These are phyloP conservation scores for Xenops minutus DNA, from an alignment of 2,797 vertebrate species.

Conservation along the genomic window DNA sequence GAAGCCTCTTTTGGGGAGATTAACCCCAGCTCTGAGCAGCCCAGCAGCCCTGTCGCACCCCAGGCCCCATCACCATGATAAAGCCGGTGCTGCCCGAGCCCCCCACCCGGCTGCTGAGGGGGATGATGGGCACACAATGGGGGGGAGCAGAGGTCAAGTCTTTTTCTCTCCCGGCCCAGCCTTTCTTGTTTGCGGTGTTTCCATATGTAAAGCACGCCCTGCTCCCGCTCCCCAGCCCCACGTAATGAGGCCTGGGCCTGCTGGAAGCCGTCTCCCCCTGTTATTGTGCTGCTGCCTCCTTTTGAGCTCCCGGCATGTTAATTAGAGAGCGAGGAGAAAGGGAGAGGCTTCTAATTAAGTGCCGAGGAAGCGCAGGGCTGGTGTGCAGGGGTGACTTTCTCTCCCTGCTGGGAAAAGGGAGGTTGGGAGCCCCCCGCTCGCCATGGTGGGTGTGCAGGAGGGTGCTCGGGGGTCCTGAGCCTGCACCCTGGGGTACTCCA, in stretches of 20 bases:
- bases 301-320: slow-evolving; percentile 79
- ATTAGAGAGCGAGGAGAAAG: slow-evolving; percentile 83
- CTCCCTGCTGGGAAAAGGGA: slow-evolving; percentile 72
- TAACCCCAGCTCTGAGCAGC: neutral
- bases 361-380: slow-evolving; percentile 80
- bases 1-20: neutral
- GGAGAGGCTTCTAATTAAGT: slow-evolving; percentile 86
- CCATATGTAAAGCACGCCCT: slow-evolving; percentile 70
- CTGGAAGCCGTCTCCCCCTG: slow-evolving; percentile 71
- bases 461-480: neutral
- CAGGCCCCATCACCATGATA: neutral
- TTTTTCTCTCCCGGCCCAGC: slow-evolving; percentile 68
- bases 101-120: neutral
- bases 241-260: slow-evolving; percentile 78
- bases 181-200: slow-evolving; percentile 73
- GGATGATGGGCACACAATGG: slow-evolving; percentile 59
- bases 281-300: slow-evolving; percentile 77
- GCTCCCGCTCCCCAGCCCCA: slow-evolving; percentile 53
- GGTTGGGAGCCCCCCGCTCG: slow-evolving; percentile 53
- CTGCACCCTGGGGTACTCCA: too few species aligned
- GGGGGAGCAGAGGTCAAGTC: slow-evolving; percentile 68
- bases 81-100: neutral
- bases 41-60: accelerated
- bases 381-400: slow-evolving; percentile 84
- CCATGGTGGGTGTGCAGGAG: neutral